Evolutionary conservation across 2,113 vertebrate genomes (phyloP), one percentile per base, ranked within the genome.

Genomic region (Vanacampus margaritifer): DNA sequence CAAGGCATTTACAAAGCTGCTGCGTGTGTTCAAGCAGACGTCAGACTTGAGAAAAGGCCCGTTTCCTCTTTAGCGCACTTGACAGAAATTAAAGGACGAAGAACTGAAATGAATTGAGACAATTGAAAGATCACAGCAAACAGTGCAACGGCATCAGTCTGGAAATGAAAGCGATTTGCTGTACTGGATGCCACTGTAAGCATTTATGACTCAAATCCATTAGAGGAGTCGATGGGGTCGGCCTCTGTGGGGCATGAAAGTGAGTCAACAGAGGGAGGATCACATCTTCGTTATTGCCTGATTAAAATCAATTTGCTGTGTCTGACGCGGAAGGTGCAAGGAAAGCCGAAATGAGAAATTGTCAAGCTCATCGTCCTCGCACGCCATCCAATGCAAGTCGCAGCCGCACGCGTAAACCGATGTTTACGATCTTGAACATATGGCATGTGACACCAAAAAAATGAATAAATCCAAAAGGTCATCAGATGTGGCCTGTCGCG

Each of bases 281-380:
- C 76, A 50, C 70, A 83, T 85, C 79, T 76, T 24, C 69, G 84
- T 85, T 80, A 78, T 69, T 72, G 79, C 79, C 84, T 84, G 81
- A 88, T 89, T 87, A 84, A 86, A 87, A 89, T 89, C 86, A 81
- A 87, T 90, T 85, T 87, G 72, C 65, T 85, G 72, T 82, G 80
- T 81, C 78, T 64, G 37, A 69, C 63, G 74, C 66, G 79, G 69
- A 77, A 73, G 79, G 82, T 81, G 75, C n/a, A n/a, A n/a, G 28
- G 64, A 78, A 66, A 46, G 63, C 71, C 21, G 58, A 48, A 69
- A 71, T 64, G 67, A 81, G 48, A 67, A 60, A 68, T 39, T 59
- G 63, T 76, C 65, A 69, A 75, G 65, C 32, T 79, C n/a, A n/a
- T 41, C 61, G 64, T 72, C 69, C 73, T 74, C 68, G 36, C 70